Conservation (phyloP, 1,140 invertebrate species). For the Leptonema lineaticorne region DNA sequence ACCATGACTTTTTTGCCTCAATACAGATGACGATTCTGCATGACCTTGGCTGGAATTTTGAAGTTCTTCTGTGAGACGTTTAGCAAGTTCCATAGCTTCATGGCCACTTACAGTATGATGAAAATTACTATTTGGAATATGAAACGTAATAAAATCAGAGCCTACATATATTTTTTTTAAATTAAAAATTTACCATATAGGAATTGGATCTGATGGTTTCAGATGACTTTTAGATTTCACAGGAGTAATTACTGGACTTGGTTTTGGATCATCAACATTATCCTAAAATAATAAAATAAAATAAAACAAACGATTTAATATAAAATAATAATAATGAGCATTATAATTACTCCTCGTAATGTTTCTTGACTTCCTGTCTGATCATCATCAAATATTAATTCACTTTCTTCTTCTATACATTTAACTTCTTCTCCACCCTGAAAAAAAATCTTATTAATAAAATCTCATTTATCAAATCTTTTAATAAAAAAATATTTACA, state of each 20-base stretch:
- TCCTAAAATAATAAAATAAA: constrained; percentile 45
- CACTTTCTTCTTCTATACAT: constrained; percentile 70
- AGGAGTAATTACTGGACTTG: constrained; percentile 29
- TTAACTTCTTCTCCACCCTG: constrained; percentile 53
- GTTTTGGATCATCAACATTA: constrained; percentile 46
- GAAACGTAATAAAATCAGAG: neutral
- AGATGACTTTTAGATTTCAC: constrained; percentile 46
- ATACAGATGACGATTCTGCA: constrained; percentile 34
- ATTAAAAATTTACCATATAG: constrained; percentile 59
- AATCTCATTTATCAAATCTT: neutral
- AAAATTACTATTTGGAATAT: constrained; percentile 46
- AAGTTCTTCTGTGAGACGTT: constrained; percentile 70
- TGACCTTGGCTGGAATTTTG: constrained; percentile 58
- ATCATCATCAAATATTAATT: constrained; percentile 49
- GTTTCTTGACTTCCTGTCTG: constrained; percentile 56
- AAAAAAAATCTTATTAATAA: constrained; percentile 10
- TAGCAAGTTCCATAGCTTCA: constrained; percentile 74
- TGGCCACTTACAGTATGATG: constrained; percentile 75
- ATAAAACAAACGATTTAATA: too few species aligned
- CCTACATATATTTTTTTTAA: neutral
- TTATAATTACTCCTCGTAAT: constrained; percentile 48
- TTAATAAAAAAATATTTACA: constrained; percentile 47
- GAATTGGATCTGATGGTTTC: constrained; percentile 65
- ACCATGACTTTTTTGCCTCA: constrained; percentile 46
- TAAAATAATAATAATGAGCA: constrained; percentile 5